Base-by-base conservation (phyloP, 2,888 invertebrate genomes). In the Stegana nigrithorax region DNA sequence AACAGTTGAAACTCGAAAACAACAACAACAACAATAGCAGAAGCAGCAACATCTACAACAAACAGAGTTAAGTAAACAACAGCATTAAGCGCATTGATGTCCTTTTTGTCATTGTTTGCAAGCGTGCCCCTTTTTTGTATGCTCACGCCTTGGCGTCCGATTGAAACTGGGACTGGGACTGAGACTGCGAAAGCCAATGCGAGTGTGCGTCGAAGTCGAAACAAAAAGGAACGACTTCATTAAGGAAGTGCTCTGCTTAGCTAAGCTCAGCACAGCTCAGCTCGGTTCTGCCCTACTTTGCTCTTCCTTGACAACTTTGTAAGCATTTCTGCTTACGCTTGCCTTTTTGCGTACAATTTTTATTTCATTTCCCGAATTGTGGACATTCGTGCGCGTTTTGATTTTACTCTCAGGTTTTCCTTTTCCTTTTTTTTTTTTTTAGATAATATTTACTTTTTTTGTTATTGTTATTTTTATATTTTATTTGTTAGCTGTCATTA, bases 31-130 rank as follows among this genome's bases (percentile, higher is more conserved):
- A 42, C 25, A 42, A 42, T n/a, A 26, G 23, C 17, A 53, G 19
- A 45, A 45, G 59, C 55, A 70, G 58, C 60, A 67, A 67, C 68
- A 70, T 62, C 67, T 61, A 63, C 71, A 68, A 68, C 68, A 72
- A 74, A 71, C 73, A 69, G 73, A 72, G 71, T 75, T 71, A 69
- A 67, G 65, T 66, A 75, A 73, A 77, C 72, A 73, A 68, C 67
- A 62, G 68, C 67, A 72, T 76, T 75, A 72, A 77, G 71, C 71
- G 72, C 75, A 73, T 68, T 62, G 61, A 62, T 70, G 74, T 71
- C 73, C 64, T 64, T 59, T 36, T 36, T 25, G 23, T 45, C 29
- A 21, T 47, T 59, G 36, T 36, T n/a, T n/a, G 65, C 21, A 55
- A 56, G 36, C 23, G 61, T 57, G 58, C 36, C 45, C 62, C 14